Base-by-base conservation (phyloP, 1,140 invertebrate species). In the Charaxes varanes region DNA sequence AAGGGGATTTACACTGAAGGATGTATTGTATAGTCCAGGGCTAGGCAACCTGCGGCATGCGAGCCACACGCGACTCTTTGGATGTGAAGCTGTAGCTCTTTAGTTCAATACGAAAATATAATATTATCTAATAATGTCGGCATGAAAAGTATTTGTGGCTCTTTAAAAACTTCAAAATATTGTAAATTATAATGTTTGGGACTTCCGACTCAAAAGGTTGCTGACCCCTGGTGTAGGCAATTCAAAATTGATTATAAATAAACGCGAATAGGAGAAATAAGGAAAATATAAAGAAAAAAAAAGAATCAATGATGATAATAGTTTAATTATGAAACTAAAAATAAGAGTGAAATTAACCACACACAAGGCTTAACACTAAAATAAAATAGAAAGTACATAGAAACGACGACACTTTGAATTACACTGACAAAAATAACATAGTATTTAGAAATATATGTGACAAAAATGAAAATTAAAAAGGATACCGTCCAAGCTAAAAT, bases 271-370 rank as follows among this genome's bases (percentile, higher is more conserved):
- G 61, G 70, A 54, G 64, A 62, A 23, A 13, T 54, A 58, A 57
- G 62, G 67, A 55, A 61, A 62, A 41, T 41, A 45, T 65, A 81
- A 77, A 71, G 56, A 72, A 76, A 64, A 58, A 68, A 78, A 81
- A 76, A 66, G 53, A 65, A 66, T 71, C 52, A 72, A 77, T 82
- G 66, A 76, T 70, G 70, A 82, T 78, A 78, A 77, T 76, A 76
- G 62, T 82, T 82, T 82, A 82, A 82, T 82, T 74, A 82, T 65
- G 69, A 80, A 82, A 79, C 66, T 77, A 80, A 82, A 74, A 78
- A 82, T 79, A 78, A 77, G 71, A 68, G 69, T 71, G 76, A 82
- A 82, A 82, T 71, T 80, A 80, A 82, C 57, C 74, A 80, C 78
- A 82, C 76, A 76, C 66, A 76, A 76, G 70, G 60, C 74, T 78